Evolutionary conservation across 2,888 invertebrate genomes (phyloP), one percentile per base, ranked within the genome.

Genomic region (Plagodis pulveraria): DNA sequence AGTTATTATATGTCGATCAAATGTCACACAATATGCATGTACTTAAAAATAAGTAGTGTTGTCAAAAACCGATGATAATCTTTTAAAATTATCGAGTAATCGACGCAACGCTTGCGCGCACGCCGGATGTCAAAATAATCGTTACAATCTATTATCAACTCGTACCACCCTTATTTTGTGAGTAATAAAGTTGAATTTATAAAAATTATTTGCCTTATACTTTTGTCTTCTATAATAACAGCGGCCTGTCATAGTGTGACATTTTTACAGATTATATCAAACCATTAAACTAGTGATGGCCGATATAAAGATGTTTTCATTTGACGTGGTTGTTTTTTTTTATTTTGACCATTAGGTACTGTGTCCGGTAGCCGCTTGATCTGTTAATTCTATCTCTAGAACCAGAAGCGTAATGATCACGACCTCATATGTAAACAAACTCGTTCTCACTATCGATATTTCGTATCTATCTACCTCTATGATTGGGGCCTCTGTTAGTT

Each of bases 71-170:
- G 86, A 89, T 89, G 77, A 72, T 81, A 81, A 91, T 91, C 90
- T 83, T 69, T 67, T 78, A 69, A 89, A 91, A 91, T 91, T 91
- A 91, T 91, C 91, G 83, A 89, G 82, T 91, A 91, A 90, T 90
- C 90, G 89, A 81, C 84, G 87, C 81, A 81, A 84, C 81, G 86
- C 80, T 66, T 88, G 90, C 90, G 88, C 87, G 74, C 79, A 81
- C 88, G 89, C 85, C 87, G 89, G 88, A 89, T 88, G 89, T 86
- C 87, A 83, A 83, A 79, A 81, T 77, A 79, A 83, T 83, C 80
- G 70, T 74, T 70, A 61, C 64, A 36, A 44, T 59, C 7, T 22
- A 1, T 5, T 35, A 36, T 51, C 63, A 51, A 5, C 7, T 40
- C 38, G 49, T 58, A 34, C 68, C 44, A 63, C 61, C 67, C 67